Evolutionary conservation across 2,113 vertebrate species (phyloP).

Genomic region (Python bivittatus): DNA sequence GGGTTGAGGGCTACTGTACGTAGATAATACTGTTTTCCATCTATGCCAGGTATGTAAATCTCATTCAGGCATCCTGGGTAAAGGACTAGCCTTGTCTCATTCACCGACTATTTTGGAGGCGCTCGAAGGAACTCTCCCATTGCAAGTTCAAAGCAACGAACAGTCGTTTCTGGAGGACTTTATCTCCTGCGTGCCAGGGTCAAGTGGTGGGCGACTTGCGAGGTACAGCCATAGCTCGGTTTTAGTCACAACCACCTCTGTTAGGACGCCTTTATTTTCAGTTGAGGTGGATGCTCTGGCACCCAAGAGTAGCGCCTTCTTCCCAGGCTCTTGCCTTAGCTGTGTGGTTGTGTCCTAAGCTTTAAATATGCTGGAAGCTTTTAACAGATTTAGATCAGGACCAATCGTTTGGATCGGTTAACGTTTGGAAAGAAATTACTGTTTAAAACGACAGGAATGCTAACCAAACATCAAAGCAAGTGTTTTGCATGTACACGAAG

Average conservation of each 20-base stretch:
- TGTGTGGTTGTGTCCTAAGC: neutral
- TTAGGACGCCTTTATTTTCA: neutral
- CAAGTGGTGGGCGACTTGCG: slow-evolving; percentile 94
- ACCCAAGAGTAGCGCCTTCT: neutral
- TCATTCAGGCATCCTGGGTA: slow-evolving; percentile 94
- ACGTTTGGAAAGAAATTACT: neutral
- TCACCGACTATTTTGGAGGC: slow-evolving; percentile 96
- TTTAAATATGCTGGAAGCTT: neutral
- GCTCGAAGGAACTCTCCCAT: slow-evolving; percentile 92
- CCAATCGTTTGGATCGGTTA: neutral
- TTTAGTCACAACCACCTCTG: neutral
- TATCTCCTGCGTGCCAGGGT: slow-evolving; percentile 93
- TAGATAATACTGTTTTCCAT: slow-evolving; percentile 18
- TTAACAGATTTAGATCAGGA: neutral
- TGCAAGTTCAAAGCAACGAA: slow-evolving; percentile 97
- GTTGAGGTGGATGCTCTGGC: neutral
- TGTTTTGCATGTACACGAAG: neutral
- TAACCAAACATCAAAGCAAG: neutral
- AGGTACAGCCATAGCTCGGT: slow-evolving; percentile 74
- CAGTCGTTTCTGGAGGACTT: slow-evolving; percentile 98
- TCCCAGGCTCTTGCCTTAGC: neutral
- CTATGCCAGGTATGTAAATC: slow-evolving; percentile 88
- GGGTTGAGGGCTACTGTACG: slow-evolving; percentile 15
- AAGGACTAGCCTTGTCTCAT: slow-evolving; percentile 94
- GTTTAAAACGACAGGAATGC: neutral